Conservation (phyloP, 2,888 invertebrate genomes). For the Plagodis dolabraria region DNA sequence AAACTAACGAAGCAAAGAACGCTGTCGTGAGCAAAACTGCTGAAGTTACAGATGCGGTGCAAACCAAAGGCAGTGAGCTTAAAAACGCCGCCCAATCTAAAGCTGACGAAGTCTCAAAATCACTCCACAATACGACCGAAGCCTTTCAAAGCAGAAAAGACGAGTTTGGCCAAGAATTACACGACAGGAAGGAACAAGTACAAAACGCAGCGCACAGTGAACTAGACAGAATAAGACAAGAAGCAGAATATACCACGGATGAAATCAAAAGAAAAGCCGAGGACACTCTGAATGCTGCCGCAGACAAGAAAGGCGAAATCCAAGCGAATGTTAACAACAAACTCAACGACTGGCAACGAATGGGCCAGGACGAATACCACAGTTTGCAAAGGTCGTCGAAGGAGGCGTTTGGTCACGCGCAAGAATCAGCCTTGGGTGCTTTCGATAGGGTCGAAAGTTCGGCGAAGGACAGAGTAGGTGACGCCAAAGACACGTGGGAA, state of each 20-base stretch:
- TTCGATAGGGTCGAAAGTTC: constrained; percentile 79
- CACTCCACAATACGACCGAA: constrained; percentile 51
- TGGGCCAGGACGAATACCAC: constrained; percentile 56
- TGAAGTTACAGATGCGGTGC: constrained; percentile 41
- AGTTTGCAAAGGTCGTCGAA: constrained; percentile 66
- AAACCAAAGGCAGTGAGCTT: constrained; percentile 40
- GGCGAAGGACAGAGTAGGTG: constrained; percentile 73
- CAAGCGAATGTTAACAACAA: constrained; percentile 56
- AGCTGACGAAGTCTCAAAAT: constrained; percentile 43
- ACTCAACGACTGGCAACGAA: constrained; percentile 48
- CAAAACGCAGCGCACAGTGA: constrained; percentile 60
- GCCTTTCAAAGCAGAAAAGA: constrained; percentile 54
- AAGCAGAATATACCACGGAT: constrained; percentile 75
- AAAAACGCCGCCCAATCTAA: constrained; percentile 42
- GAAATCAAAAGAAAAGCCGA: constrained; percentile 74
- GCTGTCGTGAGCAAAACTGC: constrained; percentile 37
- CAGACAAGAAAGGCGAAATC: constrained; percentile 62
- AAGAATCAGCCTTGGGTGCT: constrained; percentile 76
- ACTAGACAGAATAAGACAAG: constrained; percentile 72
- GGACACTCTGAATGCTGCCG: constrained; percentile 65
- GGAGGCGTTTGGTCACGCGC: constrained; percentile 68
- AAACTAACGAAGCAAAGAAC: constrained; percentile 38
- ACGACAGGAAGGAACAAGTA: constrained; percentile 61
- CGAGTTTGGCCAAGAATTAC: constrained; percentile 50
- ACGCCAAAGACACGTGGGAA: constrained; percentile 71